A percentile compares a stretch with the other conserved stretches of the same genome.
phyloP scores from a whole-genome alignment of 2,888 invertebrate species.

The Acanthosepion esculentum region DNA sequence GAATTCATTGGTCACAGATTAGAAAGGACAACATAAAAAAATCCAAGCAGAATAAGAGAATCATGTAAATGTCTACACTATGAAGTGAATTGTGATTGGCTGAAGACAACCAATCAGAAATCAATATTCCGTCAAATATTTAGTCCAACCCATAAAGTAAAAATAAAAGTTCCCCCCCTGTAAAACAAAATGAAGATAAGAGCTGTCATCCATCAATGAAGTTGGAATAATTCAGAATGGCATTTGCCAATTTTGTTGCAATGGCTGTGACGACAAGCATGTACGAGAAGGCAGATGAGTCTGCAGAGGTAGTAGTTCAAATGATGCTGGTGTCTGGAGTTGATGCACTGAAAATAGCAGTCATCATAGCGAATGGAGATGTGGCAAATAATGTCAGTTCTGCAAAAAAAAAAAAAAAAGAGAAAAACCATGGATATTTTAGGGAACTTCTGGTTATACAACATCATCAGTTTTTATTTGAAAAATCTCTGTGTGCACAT shows the following conservation, averaged over 20 bases:
- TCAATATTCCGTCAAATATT: background rate
- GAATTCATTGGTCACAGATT: background rate
- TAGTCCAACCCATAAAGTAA: background rate
- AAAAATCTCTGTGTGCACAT: background rate
- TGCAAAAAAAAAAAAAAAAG: background rate
- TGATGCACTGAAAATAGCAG: background rate
- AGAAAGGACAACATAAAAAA: background rate
- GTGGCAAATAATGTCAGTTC: background rate
- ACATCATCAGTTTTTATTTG: background rate
- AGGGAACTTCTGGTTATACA: background rate
- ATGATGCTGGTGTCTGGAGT: background rate
- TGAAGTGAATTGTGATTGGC: background rate
- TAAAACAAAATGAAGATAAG: background rate
- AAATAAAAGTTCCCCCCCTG: background rate
- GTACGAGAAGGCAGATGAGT: background rate
- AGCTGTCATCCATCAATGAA: constrained; percentile 36
- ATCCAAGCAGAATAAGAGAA: background rate
- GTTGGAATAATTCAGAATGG: background rate
- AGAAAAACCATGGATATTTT: background rate
- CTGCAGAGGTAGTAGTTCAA: background rate
- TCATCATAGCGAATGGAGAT: background rate
- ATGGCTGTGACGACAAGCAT: background rate
- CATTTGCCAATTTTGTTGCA: background rate
- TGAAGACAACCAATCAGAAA: background rate
- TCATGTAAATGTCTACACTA: background rate